Conservation (phyloP, 2,113 vertebrate genomes). For the Chaetodon trifascialis region DNA sequence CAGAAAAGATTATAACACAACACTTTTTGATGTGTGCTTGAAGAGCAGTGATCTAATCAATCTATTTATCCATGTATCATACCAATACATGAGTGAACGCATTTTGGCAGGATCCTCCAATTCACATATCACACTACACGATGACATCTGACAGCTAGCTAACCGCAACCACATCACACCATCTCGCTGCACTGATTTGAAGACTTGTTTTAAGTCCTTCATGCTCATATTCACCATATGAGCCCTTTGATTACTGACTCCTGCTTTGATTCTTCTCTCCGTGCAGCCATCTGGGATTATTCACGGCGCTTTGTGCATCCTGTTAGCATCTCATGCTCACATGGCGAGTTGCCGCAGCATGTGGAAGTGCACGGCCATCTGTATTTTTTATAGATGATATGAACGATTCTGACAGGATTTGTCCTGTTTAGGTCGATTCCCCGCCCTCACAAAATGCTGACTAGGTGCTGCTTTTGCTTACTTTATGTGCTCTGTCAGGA, state of each 20-base stretch:
- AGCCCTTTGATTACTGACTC: background rate
- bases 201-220: slow-evolving; percentile 1
- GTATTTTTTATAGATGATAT: background rate
- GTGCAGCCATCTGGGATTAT: background rate
- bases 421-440: background rate
- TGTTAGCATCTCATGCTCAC: background rate
- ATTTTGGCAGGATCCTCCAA: background rate
- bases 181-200: background rate
- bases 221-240: background rate
- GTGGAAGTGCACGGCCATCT: background rate
- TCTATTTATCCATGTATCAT: background rate
- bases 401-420: slow-evolving; percentile 38
- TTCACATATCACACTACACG: background rate
- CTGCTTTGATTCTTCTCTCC: background rate
- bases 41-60: background rate
- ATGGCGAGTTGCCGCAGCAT: background rate
- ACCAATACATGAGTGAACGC: background rate
- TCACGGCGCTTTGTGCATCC: background rate
- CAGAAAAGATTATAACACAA: background rate
- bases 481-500: slow-evolving; percentile 13
- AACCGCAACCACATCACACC: background rate
- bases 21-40: background rate
- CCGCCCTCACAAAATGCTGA: slow-evolving; percentile 35
- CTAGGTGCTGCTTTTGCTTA: background rate
- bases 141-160: background rate